Evolutionary conservation across 2,113 vertebrate genomes (phyloP).

Genomic region (Neomonachus schauinslandi): DNA sequence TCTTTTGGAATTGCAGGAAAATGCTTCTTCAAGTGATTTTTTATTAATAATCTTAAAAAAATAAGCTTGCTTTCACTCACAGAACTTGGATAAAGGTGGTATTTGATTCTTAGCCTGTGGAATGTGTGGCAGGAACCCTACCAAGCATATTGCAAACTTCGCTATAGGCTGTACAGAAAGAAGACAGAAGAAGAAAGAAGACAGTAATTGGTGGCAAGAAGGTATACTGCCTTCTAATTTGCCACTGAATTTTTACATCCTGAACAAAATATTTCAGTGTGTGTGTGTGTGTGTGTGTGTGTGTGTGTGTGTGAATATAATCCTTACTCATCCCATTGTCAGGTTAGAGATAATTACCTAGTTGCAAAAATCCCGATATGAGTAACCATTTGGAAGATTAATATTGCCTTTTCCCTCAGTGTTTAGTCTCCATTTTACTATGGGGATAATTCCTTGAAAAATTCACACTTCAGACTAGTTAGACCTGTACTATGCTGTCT

Average conservation of each 20-base stretch:
- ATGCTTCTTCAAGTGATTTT: slow-evolving; percentile 36
- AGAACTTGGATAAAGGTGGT: not conserved
- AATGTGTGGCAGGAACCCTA: not conserved
- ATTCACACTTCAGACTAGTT: slow-evolving; percentile 8
- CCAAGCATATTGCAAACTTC: not conserved
- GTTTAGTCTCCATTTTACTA: slow-evolving; percentile 4
- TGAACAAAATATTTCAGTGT: not conserved
- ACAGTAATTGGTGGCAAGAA: not conserved
- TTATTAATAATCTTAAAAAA: not conserved
- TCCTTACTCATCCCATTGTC: not conserved
- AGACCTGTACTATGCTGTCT: not conserved
- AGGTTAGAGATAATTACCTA: not conserved
- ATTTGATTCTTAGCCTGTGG: slow-evolving; percentile 19
- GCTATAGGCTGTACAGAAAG: not conserved
- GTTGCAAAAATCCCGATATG: not conserved
- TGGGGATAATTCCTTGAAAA: slow-evolving; percentile 42
- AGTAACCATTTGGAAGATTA: slow-evolving; percentile 21
- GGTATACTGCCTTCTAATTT: not conserved
- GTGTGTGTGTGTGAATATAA: not conserved
- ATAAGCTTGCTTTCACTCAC: not conserved
- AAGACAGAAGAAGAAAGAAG: not conserved
- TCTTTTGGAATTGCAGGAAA: not conserved
- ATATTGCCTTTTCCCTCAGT: not conserved
- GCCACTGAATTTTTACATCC: not conserved
- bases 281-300: not conserved